Evolutionary conservation across 2,113 vertebrate species (phyloP).

Genomic region (Scophthalmus maximus): DNA sequence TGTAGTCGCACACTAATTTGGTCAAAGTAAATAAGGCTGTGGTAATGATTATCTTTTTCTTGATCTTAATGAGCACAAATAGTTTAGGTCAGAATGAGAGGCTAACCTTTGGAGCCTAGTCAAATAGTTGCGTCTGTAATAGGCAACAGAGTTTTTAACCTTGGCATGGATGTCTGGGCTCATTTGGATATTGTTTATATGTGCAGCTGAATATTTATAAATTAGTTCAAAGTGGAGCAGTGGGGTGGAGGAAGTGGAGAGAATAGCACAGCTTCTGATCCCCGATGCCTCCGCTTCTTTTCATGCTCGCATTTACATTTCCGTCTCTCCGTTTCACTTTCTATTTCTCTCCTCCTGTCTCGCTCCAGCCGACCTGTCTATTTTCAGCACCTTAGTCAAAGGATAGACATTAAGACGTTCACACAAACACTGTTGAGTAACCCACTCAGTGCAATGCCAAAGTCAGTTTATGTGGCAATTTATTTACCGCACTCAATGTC

Average conservation of each 20-base stretch:
- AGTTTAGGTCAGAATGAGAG: conserved; percentile 66
- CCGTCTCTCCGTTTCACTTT: conserved; percentile 65
- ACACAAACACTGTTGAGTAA: conserved; percentile 44
- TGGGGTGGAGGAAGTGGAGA: conserved; percentile 74
- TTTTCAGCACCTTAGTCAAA: conserved; percentile 71
- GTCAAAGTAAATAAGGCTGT: conserved; percentile 69
- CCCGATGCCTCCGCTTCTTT: conserved; percentile 75
- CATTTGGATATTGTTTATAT: conserved; percentile 79
- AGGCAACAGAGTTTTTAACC: conserved; percentile 76
- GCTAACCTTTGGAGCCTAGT: conserved; percentile 71
- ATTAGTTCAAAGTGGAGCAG: conserved; percentile 81
- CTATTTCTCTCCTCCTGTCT: conserved; percentile 58
- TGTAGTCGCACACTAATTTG: conserved; percentile 63
- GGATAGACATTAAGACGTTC: conserved; percentile 53
- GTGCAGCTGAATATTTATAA: conserved; percentile 80
- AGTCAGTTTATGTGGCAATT: conserved; percentile 44
- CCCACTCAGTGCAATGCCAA: conserved; percentile 43
- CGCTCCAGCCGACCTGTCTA: conserved; percentile 68
- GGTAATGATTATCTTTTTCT: conserved; percentile 75
- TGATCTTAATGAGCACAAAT: conserved; percentile 76
- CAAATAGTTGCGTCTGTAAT: conserved; percentile 67
- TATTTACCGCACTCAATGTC: conserved; percentile 50
- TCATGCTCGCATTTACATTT: conserved; percentile 78
- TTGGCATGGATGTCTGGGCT: conserved; percentile 75
- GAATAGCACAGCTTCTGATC: conserved; percentile 77